Conservation (phyloP, 2,113 vertebrate species). For the Xenus cinereus region DNA sequence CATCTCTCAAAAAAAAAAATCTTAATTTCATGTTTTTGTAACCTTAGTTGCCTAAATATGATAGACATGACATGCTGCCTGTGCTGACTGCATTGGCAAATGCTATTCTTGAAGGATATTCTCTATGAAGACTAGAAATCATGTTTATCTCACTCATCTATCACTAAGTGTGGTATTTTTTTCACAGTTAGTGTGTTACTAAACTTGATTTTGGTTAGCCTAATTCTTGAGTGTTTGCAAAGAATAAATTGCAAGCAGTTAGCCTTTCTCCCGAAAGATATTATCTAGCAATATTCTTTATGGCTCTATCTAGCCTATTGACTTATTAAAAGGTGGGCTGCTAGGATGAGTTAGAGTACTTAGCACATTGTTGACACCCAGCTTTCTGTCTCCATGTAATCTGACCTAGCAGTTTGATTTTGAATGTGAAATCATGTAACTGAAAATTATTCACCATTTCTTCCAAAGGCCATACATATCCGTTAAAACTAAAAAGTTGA, state of each 20-base stretch:
- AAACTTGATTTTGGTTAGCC: not conserved
- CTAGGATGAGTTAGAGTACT: not conserved
- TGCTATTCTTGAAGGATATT: not conserved
- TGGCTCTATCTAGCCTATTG: not conserved
- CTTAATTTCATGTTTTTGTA: not conserved
- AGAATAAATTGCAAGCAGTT: not conserved
- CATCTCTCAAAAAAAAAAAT: not conserved
- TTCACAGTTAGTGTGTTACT: not conserved
- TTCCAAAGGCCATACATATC: not conserved
- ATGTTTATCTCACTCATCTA: not conserved
- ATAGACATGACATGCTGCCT: not conserved
- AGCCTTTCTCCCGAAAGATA: not conserved
- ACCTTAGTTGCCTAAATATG: not conserved
- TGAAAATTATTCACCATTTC: not conserved
- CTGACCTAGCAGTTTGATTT: not conserved
- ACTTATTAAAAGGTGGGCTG: not conserved
- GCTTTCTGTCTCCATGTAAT: not conserved
- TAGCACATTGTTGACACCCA: not conserved
- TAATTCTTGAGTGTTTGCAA: not conserved
- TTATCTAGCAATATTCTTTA: not conserved
- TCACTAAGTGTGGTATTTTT: not conserved
- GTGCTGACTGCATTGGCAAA: not conserved
- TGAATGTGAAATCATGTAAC: not conserved
- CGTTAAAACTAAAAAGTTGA: not conserved
- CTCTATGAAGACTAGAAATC: not conserved